phyloP scores from a whole-genome alignment of 2,888 invertebrate species.

The Dynastes grantii region DNA sequence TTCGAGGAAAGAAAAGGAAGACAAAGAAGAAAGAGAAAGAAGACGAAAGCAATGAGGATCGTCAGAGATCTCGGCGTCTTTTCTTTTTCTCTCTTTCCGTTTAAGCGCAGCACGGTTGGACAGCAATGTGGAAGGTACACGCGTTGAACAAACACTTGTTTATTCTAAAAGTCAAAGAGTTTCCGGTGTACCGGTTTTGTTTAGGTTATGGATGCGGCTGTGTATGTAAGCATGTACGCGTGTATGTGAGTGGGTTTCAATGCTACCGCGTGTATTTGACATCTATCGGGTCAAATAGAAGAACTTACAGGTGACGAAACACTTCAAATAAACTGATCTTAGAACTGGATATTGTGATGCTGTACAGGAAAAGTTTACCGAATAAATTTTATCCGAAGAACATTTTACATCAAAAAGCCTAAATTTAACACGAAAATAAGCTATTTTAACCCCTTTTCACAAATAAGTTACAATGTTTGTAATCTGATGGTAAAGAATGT shows the following conservation, averaged over 20 bases:
- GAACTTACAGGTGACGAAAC: too few species aligned
- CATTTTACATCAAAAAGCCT: too few species aligned
- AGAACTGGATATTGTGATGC: too few species aligned
- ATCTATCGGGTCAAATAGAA: too few species aligned
- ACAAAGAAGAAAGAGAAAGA: not conserved
- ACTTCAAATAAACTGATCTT: too few species aligned
- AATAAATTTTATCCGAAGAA: too few species aligned
- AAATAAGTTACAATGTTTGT: too few species aligned
- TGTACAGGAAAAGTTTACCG: too few species aligned
- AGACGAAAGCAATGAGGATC: not conserved
- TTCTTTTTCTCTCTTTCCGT: slow-evolving; percentile 9
- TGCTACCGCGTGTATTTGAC: not conserved
- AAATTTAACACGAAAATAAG: too few species aligned
- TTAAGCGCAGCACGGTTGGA: not conserved
- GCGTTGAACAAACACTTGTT: slow-evolving; percentile 23
- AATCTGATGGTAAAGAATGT: too few species aligned
- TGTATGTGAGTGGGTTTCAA: not conserved
- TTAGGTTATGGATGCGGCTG: slow-evolving; percentile 14
- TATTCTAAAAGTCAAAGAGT: slow-evolving; percentile 41
- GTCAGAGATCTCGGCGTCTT: not conserved
- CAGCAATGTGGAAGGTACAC: slow-evolving; percentile 1
- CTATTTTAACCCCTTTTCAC: too few species aligned
- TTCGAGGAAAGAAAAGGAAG: not conserved
- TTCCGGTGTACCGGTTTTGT: slow-evolving; percentile 41
- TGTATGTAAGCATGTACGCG: not conserved